A percentile compares a stretch with the other conserved stretches of the same genome.
Conservation (phyloP, 2,888 invertebrate genomes). For the Pseudoips prasinana region DNA sequence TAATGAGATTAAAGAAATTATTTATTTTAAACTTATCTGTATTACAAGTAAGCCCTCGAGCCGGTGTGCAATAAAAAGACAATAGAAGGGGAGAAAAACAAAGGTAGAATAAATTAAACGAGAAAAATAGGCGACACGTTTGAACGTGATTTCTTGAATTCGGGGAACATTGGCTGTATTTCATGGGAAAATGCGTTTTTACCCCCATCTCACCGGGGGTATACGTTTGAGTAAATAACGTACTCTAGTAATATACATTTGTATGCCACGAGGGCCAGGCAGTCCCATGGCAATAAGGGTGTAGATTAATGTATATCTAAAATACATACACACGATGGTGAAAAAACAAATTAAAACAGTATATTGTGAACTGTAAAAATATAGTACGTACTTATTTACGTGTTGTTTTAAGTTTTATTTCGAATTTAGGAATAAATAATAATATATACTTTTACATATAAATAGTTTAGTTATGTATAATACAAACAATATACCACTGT, state of each 20-base stretch:
- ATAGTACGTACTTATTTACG: no score
- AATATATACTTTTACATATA: no score
- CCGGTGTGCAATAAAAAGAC: conserved; percentile 50
- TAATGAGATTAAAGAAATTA: conserved; percentile 54
- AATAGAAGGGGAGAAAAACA: conserved; percentile 48
- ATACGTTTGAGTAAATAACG: background rate
- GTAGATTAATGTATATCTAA: no score
- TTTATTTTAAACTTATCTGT: conserved; percentile 56
- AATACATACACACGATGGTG: background rate
- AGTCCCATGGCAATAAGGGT: no score
- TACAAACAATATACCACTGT: no score
- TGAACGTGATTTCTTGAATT: conserved; percentile 46
- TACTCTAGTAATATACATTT: background rate
- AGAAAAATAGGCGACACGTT: conserved; percentile 53
- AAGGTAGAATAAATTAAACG: conserved; percentile 61
- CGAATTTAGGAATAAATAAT: no score
- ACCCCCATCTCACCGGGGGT: conserved; percentile 1
- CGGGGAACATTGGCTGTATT: conserved; percentile 30
- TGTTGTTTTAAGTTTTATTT: no score
- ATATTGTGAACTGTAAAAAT: no score
- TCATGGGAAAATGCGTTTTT: conserved; percentile 27
- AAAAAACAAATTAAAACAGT: background rate
- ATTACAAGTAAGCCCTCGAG: conserved; percentile 44
- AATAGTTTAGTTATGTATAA: no score
- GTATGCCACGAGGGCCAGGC: no score